Conservation (phyloP, 2,888 invertebrate species). For the Pemphredon lugubris region DNA sequence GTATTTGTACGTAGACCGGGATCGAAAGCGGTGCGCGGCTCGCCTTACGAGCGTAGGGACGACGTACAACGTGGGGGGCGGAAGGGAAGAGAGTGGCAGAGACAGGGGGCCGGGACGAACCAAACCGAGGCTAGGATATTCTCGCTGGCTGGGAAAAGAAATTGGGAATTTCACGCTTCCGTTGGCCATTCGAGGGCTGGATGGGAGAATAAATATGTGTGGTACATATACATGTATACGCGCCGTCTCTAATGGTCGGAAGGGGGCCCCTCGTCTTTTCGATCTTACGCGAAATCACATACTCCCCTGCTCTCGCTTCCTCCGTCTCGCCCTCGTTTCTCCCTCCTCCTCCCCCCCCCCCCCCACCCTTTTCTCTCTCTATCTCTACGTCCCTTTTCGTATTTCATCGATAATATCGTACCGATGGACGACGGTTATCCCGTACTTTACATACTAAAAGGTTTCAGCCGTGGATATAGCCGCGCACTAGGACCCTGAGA, state of each 20-base stretch:
- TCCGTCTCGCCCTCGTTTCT: conserved; percentile 12
- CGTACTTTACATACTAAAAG: conserved; percentile 53
- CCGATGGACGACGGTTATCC: conserved; percentile 49
- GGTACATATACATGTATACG: conserved; percentile 46
- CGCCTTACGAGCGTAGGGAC: not conserved
- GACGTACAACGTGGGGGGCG: conserved; percentile 12
- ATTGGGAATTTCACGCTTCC: conserved; percentile 80
- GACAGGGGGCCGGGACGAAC: conserved; percentile 41
- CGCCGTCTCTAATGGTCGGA: conserved; percentile 62
- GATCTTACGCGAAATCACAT: conserved; percentile 57
- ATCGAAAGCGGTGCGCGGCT: conserved; percentile 4
- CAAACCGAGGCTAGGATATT: conserved; percentile 61
- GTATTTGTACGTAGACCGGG: not conserved
- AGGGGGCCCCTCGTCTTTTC: conserved; percentile 56
- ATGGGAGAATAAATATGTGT: conserved; percentile 58
- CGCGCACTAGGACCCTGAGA: conserved; percentile 18
- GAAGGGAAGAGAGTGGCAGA: conserved; percentile 34
- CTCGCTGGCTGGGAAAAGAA: conserved; percentile 74
- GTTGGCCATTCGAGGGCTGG: conserved; percentile 71
- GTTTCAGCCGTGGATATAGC: conserved; percentile 39
- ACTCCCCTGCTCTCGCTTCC: conserved; percentile 16
- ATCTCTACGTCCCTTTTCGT: conserved; percentile 29
- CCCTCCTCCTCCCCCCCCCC: not conserved
- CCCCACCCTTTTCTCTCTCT: too few species aligned
- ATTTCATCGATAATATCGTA: conserved; percentile 55